Base-by-base conservation (phyloP, 2,888 invertebrate genomes). In the Proisotoma minuta region DNA sequence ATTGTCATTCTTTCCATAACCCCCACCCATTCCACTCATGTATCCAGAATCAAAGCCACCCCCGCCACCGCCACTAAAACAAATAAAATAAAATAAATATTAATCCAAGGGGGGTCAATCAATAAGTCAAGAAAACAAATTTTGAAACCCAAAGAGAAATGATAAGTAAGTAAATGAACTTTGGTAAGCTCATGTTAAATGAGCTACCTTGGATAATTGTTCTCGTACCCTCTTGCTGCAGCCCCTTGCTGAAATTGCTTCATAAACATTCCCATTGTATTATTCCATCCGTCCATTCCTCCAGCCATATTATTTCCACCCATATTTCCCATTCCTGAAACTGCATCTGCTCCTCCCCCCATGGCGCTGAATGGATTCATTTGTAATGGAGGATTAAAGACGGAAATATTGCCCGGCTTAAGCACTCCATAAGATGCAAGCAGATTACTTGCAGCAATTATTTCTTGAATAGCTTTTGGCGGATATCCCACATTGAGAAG, bases 1-100 rank as follows among this genome's bases (percentile, higher is more conserved):
- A 63, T 60, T 59, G 63, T 73, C 73, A 63, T 70, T 70, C 48
- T 73, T 73, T 60, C 73, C 73, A 59, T 65, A 73, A 60, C 73
- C 71, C 50, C 70, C 72, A 57, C 69, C 68, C 73, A 73, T 73
- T 26, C 71, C 71, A 70, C 73, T 73, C 71, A 71, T 72, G 66
- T 73, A 73, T 52, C 72, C 73, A 57, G 70, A 68, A 59, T 69
- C 73, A 57, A 66, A 69, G 57, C 71, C 71, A 56, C 71, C 64
- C 27, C 27, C 23, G 27, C 52, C 52, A 1, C 56, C 48, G n/a
- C 57, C 18, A 43, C 34, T 53, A 20, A 56, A 49, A 27, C 50
- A 29, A 3, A 58, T 59, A 29, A 58, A 57, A 43, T 59, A 39
- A n/a, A n/a, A n/a, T n/a, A n/a, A n/a, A n/a, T n/a, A n/a, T n/a